Base-by-base conservation (phyloP, 1,140 invertebrate genomes). In the Drosophila parabipectinata region DNA sequence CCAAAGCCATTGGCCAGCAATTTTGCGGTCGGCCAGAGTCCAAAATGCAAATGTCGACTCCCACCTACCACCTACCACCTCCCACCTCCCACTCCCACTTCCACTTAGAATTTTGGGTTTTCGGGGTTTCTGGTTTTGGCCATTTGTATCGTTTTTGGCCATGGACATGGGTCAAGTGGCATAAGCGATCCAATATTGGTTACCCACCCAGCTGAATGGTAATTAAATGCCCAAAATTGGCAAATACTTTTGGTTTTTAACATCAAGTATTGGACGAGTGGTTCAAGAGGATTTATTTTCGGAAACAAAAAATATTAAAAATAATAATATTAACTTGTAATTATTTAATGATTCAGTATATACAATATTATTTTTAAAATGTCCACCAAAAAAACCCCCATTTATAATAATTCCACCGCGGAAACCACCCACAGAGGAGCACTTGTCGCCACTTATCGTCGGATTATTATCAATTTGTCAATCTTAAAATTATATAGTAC, bases 11-110 rank as follows among this genome's bases (percentile, higher is more conserved):
- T 61, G 53, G 47, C 53, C 18, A 64, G 72, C 77, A 80, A 80
- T 77, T 77, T 77, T 72, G 75, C 21, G 75, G 58, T 64, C 72
- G 76, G 58, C 58, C 48, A 63, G 58, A 39, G 64, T 75, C 71
- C 77, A 73, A 79, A 79, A 79, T 78, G 75, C 75, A 78, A 78
- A 78, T 79, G 61, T 18, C 14, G 47, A 21, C 47, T 69, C 6
- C 45, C 21, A 3, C 15, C 14, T 32, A 28, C 28, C n/a, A 1
- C 4, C 6, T 15, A n/a, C 10, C 37, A 3, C 15, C 14, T 32
- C 34, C 28, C n/a, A 1, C 4, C 6, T 15, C 39, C 10, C 37
- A 9, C 6, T 15, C 39, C 10, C 37, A 9, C 10, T 4, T 39
- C 9, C 37, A 9, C 10, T n/a, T 12, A n/a, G 10, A 41, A 15